Base-by-base conservation (phyloP, 2,888 invertebrate genomes). In the Sinopyrophorus schimmeli region DNA sequence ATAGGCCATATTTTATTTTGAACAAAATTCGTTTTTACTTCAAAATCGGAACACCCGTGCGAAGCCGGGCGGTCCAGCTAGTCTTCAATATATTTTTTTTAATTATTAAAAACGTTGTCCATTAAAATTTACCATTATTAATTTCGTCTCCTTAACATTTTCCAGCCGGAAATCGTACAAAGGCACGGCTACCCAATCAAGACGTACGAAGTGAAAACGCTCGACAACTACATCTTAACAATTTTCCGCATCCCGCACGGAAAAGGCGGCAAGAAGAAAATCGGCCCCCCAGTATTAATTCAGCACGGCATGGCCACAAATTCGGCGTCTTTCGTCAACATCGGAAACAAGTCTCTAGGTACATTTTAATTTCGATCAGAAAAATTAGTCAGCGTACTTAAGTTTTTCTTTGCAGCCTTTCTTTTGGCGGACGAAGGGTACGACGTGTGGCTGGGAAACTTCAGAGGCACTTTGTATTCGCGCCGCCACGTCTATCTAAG, bases 361-460 rank as follows among this genome's bases (percentile, higher is more conserved):
- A 59, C 1, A 2, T 7, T 31, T 31, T 15, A 31, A 9, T 35
- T 14, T n/a, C n/a, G 10, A 20, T 20, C 5, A 20, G 20, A 20
- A 3, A 24, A 46, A 17, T 30, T 17, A 9, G 14, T 7, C 20
- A 5, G 6, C 6, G 10, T 63, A n/a, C n/a, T n/a, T n/a, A n/a
- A n/a, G n/a, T n/a, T n/a, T n/a, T n/a, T n/a, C n/a, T n/a, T 43
- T 47, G 42, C 37, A 72, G 72, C 69, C 15, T 67, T 70, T 51
- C 57, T 66, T 3, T 43, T 86, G 72, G 74, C 77, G 71, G 73
- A 84, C 47, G 67, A 69, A 3, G 75, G 76, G 5, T 77, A 72
- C 51, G 78, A 79, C 51, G 77, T 78, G 0, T 87, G 74, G 86
- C 76, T 71, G 72, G 67, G 75, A 3, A 79, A 78, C 55, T 70